phyloP scores from a whole-genome alignment of 2,113 vertebrate genomes.

The Pseudonaja textilis region DNA sequence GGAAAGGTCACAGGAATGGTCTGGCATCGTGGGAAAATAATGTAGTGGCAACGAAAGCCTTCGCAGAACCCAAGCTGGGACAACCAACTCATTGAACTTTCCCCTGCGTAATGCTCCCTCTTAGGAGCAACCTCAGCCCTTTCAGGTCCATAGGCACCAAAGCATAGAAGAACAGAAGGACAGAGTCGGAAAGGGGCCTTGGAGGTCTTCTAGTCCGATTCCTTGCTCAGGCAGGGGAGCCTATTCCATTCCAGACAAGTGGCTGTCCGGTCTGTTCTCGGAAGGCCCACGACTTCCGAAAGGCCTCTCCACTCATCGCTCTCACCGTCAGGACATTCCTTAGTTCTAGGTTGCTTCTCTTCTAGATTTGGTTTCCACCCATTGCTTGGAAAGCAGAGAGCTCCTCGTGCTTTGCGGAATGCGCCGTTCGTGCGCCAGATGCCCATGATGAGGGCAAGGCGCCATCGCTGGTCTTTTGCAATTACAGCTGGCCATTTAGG shows the following conservation, averaged over 20 bases:
- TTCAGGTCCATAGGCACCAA: background rate
- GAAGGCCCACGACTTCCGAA: too few relatives aligned
- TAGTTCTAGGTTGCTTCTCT: too few relatives aligned
- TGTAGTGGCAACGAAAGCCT: background rate
- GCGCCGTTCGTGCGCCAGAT: background rate
- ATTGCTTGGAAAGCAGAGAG: background rate
- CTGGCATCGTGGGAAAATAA: conserved; percentile 54
- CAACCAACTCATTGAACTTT: background rate
- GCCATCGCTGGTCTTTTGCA: background rate
- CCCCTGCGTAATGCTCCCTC: background rate
- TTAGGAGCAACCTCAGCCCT: background rate
- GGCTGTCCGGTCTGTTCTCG: too few relatives aligned
- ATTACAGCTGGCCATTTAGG: background rate
- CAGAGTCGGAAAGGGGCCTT: too few relatives aligned
- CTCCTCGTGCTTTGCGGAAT: background rate
- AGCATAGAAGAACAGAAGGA: background rate
- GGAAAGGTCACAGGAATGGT: conserved; percentile 45
- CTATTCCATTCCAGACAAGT: too few relatives aligned
- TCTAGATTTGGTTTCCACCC: too few relatives aligned
- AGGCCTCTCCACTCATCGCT: too few relatives aligned
- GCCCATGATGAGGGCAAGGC: too few relatives aligned
- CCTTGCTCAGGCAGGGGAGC: too few relatives aligned
- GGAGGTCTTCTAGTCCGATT: too few relatives aligned
- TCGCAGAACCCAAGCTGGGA: background rate
- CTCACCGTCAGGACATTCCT: too few relatives aligned